These are phyloP conservation scores for Aurelia coerulea DNA, from an alignment of 30 jellyfish, hydroid and myxozoan species.

Conservation along the genomic window DNA sequence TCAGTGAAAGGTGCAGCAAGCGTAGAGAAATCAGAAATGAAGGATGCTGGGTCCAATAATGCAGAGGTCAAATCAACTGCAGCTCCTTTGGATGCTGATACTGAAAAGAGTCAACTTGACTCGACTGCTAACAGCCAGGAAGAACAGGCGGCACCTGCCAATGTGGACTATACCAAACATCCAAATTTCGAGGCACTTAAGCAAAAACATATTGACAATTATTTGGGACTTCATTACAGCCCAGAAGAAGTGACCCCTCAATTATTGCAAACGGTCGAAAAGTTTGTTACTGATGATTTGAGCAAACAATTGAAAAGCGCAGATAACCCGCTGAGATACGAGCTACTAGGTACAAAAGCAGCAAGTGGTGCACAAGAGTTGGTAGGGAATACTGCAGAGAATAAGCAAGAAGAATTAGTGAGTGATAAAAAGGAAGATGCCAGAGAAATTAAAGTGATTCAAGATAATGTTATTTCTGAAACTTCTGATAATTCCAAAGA, in stretches of 20 bases:
- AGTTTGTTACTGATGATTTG: constrained; percentile 41
- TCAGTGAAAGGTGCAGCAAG: too few relatives aligned
- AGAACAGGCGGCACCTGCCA: too few relatives aligned
- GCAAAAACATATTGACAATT: constrained; percentile 24
- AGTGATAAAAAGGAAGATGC: constrained; percentile 5
- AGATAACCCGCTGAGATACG: constrained; percentile 21
- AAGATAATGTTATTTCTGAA: not conserved
- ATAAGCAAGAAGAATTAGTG: not conserved
- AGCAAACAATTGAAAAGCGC: constrained; percentile 21
- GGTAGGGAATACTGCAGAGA: not conserved
- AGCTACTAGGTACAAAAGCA: not conserved
- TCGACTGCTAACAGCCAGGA: too few relatives aligned
- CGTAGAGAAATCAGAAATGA: too few relatives aligned
- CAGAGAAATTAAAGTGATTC: too few relatives aligned
- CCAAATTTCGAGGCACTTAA: constrained; percentile 50
- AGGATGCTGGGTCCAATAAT: too few relatives aligned
- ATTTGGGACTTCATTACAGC: constrained; percentile 28
- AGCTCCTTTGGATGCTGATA: too few relatives aligned
- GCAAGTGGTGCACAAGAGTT: not conserved
- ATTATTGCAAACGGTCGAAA: constrained; percentile 37
- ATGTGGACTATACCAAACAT: constrained; percentile 5
- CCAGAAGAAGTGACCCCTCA: constrained; percentile 39
- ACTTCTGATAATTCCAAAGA: not conserved
- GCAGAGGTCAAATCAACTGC: too few relatives aligned
- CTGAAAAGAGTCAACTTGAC: too few relatives aligned